A percentile compares a stretch with the other conserved stretches of the same genome.
Conservation (phyloP, 2,888 invertebrate species). For the Megalurothrips usitatus region DNA sequence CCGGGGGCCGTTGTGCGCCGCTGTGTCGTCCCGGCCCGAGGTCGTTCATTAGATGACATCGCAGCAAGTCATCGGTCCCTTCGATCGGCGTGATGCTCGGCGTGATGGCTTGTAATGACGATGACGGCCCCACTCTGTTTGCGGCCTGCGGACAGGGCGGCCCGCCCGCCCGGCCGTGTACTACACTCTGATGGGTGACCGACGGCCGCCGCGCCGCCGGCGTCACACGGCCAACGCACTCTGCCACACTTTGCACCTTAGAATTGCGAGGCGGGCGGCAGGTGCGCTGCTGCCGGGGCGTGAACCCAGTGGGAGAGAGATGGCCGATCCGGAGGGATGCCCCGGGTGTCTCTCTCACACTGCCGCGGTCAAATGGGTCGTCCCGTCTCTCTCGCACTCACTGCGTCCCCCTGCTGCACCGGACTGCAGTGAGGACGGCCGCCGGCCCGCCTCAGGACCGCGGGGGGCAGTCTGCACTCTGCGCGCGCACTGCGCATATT, state of each 20-base stretch:
- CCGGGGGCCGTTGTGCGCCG: neutral
- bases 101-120: conserved; percentile 22
- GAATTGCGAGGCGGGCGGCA: neutral
- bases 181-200: neutral
- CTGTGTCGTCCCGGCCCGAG: neutral
- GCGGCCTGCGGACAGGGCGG: neutral
- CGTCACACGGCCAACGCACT: neutral
- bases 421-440: neutral
- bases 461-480: conserved; percentile 5
- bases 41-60: conserved; percentile 5
- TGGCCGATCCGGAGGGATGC: too few relatives aligned
- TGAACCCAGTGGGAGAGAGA: too few relatives aligned
- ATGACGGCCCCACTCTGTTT: neutral
- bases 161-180: too few relatives aligned
- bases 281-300: too few relatives aligned
- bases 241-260: neutral
- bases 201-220: neutral
- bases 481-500: neutral
- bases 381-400: too few relatives aligned
- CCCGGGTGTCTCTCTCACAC: too few relatives aligned
- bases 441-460: neutral
- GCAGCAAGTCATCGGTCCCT: conserved; percentile 4
- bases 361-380: too few relatives aligned
- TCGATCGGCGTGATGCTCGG: conserved; percentile 14
- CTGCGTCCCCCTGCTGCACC: too few relatives aligned